Percentiles rank a stretch among this genome's conserved stretches.
phyloP scores from a whole-genome alignment of 2,797 vertebrate genomes.

The Poecilia gillii region DNA sequence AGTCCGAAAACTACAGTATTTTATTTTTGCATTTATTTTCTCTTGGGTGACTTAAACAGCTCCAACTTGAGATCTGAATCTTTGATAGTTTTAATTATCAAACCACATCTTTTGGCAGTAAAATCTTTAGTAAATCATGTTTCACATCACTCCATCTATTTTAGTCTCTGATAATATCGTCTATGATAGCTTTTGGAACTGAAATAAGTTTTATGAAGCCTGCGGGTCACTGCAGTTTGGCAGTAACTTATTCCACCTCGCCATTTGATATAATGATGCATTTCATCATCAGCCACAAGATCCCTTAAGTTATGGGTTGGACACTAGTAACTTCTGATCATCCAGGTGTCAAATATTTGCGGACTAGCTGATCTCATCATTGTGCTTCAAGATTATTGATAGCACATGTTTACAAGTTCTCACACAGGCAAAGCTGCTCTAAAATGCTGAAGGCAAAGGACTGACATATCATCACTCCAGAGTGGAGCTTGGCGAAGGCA shows the following conservation, averaged over 20 bases:
- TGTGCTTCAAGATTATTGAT: constrained; percentile 51
- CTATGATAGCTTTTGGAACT: constrained; percentile 6
- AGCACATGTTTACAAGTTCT: constrained; percentile 45
- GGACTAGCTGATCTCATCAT: constrained; percentile 32
- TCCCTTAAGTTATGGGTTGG: constrained; percentile 11
- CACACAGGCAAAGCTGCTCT: constrained; percentile 30
- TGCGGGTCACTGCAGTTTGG: background rate
- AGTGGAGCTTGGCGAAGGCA: constrained; percentile 23
- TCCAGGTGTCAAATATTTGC: constrained; percentile 26
- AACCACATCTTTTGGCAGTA: constrained; percentile 13
- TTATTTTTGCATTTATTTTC: background rate
- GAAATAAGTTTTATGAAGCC: constrained; percentile 6
- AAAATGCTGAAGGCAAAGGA: constrained; percentile 43
- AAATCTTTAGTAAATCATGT: constrained; percentile 3
- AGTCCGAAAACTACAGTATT: too few relatives aligned
- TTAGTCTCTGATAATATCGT: constrained; percentile 4
- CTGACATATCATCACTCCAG: constrained; percentile 56
- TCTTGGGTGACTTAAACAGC: background rate
- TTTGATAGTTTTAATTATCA: constrained; percentile 6
- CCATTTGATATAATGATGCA: background rate
- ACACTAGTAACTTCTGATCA: constrained; percentile 36
- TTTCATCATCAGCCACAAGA: constrained; percentile 7
- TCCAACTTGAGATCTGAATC: constrained; percentile 13
- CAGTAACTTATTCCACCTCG: constrained; percentile 2
- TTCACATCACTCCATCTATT: constrained; percentile 13